phyloP scores from a whole-genome alignment of 2,113 vertebrate genomes.

The Phodopus roborovskii region DNA sequence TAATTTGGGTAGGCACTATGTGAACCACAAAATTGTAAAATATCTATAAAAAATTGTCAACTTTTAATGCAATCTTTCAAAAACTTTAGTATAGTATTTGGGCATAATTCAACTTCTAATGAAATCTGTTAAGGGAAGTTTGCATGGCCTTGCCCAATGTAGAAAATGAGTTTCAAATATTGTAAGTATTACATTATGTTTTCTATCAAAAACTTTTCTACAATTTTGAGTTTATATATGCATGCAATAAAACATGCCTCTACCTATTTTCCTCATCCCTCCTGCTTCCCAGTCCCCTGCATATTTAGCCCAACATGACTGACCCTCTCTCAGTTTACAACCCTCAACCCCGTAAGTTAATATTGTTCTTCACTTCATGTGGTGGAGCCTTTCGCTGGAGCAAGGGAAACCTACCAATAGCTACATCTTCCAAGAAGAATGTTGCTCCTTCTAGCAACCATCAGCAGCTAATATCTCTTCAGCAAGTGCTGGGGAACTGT shows the following conservation, averaged over 20 bases:
- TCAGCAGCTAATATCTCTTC: not conserved
- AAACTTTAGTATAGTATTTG: not conserved
- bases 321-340: not conserved
- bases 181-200: not conserved
- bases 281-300: not conserved
- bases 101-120: not conserved
- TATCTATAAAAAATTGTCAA: not conserved
- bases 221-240: not conserved
- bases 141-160: not conserved
- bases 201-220: not conserved
- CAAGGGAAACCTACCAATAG: not conserved
- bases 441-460: not conserved
- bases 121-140: not conserved
- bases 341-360: not conserved
- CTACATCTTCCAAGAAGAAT: not conserved
- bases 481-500: not conserved
- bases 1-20: not conserved
- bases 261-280: not conserved
- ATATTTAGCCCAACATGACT: not conserved
- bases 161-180: not conserved
- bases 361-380: no score
- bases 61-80: not conserved
- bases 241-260: not conserved
- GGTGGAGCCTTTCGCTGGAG: not conserved
- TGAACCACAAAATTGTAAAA: conserved; percentile 3